These are phyloP conservation scores for Isichthys henryi DNA, from an alignment of 2,113 vertebrate genomes.

Conservation along the genomic window DNA sequence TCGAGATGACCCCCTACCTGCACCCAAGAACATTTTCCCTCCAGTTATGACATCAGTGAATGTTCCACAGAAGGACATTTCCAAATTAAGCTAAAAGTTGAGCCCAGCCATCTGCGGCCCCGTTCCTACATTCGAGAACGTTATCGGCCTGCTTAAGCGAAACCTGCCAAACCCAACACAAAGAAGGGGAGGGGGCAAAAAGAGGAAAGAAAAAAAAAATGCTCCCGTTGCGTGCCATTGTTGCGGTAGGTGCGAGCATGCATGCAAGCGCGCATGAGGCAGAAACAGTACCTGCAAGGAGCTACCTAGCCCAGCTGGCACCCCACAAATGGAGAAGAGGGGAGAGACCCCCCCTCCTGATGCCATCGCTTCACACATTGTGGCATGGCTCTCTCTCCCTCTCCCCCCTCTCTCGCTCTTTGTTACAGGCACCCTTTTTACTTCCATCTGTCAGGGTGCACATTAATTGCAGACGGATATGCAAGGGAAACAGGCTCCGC, in stretches of 20 bases:
- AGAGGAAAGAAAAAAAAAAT: neutral
- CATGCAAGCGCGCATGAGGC: neutral
- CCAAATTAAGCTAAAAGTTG: neutral
- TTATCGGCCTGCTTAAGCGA: neutral
- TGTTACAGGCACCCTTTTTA: conserved; percentile 56
- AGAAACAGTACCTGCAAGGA: conserved; percentile 43
- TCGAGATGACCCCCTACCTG: neutral
- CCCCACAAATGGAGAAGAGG: conserved; percentile 40
- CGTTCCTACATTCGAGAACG: neutral
- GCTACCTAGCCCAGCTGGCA: conserved; percentile 60
- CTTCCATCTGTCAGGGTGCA: conserved; percentile 63
- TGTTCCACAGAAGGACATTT: neutral
- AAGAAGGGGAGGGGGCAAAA: neutral
- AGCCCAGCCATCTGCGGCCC: neutral
- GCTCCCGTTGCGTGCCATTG: neutral
- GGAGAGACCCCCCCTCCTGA: conserved; percentile 52
- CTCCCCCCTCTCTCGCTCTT: conserved; percentile 36
- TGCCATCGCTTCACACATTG: conserved; percentile 64
- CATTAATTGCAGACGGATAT: conserved; percentile 66
- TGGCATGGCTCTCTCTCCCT: conserved; percentile 56
- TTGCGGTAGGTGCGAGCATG: neutral
- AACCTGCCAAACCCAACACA: neutral
- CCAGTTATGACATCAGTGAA: neutral
- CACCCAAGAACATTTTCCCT: neutral
- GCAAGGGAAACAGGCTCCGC: conserved; percentile 52